Evolutionary conservation across 2,113 vertebrate genomes (phyloP).

Genomic region (Setophaga coronata): DNA sequence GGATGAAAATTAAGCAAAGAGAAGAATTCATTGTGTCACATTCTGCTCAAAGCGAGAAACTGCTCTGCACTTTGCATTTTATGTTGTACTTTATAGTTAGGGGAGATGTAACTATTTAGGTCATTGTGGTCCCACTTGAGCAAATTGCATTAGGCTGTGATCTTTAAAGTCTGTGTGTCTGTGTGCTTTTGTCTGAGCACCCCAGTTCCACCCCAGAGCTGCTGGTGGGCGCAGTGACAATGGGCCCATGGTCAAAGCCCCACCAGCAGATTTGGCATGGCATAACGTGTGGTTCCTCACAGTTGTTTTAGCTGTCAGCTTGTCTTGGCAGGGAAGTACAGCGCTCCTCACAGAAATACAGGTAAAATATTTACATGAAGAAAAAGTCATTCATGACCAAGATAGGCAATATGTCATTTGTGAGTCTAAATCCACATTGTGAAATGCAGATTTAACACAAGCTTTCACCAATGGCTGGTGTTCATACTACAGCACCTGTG

Average conservation of each 20-base stretch:
- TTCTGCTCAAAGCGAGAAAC: background rate
- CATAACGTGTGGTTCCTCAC: rapidly evolving
- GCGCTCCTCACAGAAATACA: background rate
- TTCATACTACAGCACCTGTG: background rate
- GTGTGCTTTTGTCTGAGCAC: background rate
- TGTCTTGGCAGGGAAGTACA: background rate
- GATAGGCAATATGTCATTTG: rapidly evolving
- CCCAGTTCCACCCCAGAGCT: rapidly evolving
- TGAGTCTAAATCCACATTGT: rapidly evolving
- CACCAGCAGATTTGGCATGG: background rate
- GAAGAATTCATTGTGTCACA: background rate
- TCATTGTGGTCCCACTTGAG: background rate
- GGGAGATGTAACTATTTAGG: conserved; percentile 5
- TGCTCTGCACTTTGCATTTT: conserved; percentile 18
- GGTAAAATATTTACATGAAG: rapidly evolving
- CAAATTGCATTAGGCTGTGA: background rate
- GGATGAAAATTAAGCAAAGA: conserved; percentile 60
- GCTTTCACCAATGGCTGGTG: background rate
- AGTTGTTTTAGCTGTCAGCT: rapidly evolving
- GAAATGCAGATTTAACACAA: background rate
- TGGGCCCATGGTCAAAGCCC: rapidly evolving
- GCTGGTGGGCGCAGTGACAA: rapidly evolving
- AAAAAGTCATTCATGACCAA: background rate
- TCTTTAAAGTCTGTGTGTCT: background rate
- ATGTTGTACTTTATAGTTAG: background rate